These are phyloP conservation scores for Panthera leo DNA, from an alignment of 2,113 vertebrate genomes.

Conservation along the genomic window DNA sequence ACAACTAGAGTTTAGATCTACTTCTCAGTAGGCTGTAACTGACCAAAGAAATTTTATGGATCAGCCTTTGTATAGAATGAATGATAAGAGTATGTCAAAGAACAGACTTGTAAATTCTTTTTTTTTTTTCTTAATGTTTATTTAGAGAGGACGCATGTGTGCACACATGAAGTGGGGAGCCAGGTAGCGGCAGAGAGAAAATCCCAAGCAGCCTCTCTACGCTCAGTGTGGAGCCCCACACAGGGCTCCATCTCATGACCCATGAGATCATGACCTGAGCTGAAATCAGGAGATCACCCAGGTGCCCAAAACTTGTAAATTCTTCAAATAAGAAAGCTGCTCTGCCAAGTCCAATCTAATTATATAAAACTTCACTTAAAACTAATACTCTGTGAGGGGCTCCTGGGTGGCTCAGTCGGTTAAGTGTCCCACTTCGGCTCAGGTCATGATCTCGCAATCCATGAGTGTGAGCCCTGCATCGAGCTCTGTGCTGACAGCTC, in stretches of 20 bases:
- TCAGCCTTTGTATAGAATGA: conserved; percentile 5
- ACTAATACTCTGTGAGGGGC: neutral
- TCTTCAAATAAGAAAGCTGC: conserved; percentile 8
- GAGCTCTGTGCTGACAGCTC: too few relatives aligned
- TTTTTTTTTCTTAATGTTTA: neutral
- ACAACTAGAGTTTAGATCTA: neutral
- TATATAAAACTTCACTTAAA: conserved; percentile 45
- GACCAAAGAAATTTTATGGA: conserved; percentile 17
- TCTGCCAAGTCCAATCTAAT: neutral
- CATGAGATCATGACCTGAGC: neutral
- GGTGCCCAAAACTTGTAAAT: neutral
- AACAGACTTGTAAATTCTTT: neutral
- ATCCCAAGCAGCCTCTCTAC: neutral
- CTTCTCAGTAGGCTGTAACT: conserved; percentile 17
- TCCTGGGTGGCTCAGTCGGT: too few relatives aligned
- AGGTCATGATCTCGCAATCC: too few relatives aligned
- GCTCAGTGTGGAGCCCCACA: neutral
- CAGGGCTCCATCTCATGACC: neutral
- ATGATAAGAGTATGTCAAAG: neutral
- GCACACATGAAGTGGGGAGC: too few relatives aligned
- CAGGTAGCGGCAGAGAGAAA: too few relatives aligned
- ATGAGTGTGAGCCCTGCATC: too few relatives aligned
- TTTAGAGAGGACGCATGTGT: neutral
- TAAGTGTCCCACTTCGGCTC: too few relatives aligned
- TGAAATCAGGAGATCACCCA: neutral